Percentiles rank a stretch among this genome's conserved stretches.
phyloP scores from a whole-genome alignment of 2,888 invertebrate genomes.

The Lumbricus terrestris region DNA sequence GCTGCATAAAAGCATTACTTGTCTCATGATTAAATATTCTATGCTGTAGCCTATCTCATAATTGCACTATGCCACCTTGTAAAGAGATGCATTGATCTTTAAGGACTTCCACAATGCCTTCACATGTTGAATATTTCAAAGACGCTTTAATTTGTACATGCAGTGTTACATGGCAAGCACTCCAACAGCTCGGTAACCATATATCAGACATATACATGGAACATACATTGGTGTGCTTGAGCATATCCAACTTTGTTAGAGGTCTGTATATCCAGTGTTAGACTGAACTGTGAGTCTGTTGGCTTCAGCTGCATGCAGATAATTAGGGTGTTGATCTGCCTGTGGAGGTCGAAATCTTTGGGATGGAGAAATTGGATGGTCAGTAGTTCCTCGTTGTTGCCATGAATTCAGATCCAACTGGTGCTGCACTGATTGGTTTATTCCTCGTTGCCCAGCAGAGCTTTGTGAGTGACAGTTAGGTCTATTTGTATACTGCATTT shows the following conservation, averaged over 20 bases:
- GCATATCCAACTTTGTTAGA: background rate
- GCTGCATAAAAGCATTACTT: background rate
- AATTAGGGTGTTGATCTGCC: background rate
- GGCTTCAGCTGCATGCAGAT: background rate
- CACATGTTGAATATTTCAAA: background rate
- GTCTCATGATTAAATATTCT: background rate
- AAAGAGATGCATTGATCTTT: background rate
- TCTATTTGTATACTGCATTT: background rate
- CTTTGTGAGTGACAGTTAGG: background rate
- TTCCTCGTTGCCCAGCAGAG: background rate
- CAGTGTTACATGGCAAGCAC: background rate
- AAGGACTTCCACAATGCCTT: background rate
- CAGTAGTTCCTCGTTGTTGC: background rate
- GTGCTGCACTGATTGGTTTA: background rate
- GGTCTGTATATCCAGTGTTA: background rate
- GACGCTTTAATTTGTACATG: background rate
- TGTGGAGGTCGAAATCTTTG: background rate
- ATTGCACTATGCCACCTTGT: background rate
- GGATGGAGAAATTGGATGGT: background rate
- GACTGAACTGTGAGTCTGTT: background rate
- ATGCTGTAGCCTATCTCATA: background rate
- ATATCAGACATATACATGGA: background rate
- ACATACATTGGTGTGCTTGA: background rate
- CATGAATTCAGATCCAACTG: background rate
- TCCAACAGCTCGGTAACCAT: background rate